These are phyloP conservation scores for Odocoileus virginianus DNA, from an alignment of 2,113 vertebrate species.

Conservation along the genomic window DNA sequence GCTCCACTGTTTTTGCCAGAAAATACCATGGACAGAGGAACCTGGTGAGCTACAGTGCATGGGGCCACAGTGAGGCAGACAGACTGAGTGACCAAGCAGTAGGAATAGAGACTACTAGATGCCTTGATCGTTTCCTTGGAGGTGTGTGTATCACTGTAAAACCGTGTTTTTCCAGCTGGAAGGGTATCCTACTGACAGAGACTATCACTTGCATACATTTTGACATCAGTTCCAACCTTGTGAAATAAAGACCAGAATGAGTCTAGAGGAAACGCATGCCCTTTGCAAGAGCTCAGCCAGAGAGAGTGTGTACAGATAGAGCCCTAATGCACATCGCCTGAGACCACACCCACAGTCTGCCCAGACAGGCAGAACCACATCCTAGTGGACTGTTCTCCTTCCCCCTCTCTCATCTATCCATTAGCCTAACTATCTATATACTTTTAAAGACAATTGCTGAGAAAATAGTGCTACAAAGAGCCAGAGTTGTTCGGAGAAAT, in stretches of 20 bases:
- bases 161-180: neutral
- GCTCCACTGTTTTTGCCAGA: rapidly evolving
- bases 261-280: neutral
- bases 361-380: neutral
- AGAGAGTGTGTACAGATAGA: neutral
- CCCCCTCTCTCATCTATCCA: no score
- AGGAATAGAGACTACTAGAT: neutral
- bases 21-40: neutral
- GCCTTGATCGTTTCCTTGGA: neutral
- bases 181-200: neutral
- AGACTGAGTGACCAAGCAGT: neutral
- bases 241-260: neutral
- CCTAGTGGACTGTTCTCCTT: neutral
- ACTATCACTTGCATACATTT: neutral
- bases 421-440: neutral
- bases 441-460: neutral
- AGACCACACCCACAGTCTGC: neutral
- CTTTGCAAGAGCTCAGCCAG: neutral
- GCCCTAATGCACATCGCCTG: neutral
- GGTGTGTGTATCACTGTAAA: neutral
- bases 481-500: neutral
- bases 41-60: neutral
- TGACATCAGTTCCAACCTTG: neutral
- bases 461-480: neutral
- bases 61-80: neutral